Evolutionary conservation across 2,888 invertebrate species (phyloP), one percentile per base, ranked within the genome.

Genomic region (Phragmatobia fuliginosa): DNA sequence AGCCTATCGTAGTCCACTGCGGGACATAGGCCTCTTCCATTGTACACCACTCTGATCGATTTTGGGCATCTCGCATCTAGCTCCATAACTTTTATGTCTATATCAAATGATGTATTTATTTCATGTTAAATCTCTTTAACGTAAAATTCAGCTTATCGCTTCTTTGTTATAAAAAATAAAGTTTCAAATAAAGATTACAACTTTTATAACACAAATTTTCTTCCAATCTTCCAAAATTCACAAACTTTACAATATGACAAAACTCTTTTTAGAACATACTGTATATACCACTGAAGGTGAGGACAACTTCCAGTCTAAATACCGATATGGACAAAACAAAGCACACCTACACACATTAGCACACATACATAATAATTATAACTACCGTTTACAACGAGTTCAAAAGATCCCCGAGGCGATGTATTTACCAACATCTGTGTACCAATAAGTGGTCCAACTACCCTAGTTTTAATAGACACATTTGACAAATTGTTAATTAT

Each of bases 401-500:
- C 56, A 56, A n/a, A 6, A 56, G 56, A 62, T 33, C 66, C 66
- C 69, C 41, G 38, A 45, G 69, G 65, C 61, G 31, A 25, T 31
- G 61, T 65, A 61, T 69, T 65, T 66, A 56, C 52, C 33, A 70
- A 62, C 49, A 56, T 63, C 52, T 33, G 52, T 52, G 25, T n/a
- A 36, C 33, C 52, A 64, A 52, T 33, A 36, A 64, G 31, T 52
- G 69, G 52, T 72, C 71, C 45, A 8, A 38, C 65, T 56, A 72
- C n/a, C 36, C 49, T 67, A 70, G 80, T 59, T 69, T 66, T 79
- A 81, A 79, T 81, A 70, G 70, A 71, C 74, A 45, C 59, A 72
- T 80, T 70, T 68, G 67, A 73, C 72, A 64, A 74, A 85, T 82
- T 87, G 90, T 90, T 85, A 82, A 78, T 78, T 79, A 84, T 28